Evolutionary conservation across 2,888 invertebrate species (phyloP).

Genomic region (Elegia similella): DNA sequence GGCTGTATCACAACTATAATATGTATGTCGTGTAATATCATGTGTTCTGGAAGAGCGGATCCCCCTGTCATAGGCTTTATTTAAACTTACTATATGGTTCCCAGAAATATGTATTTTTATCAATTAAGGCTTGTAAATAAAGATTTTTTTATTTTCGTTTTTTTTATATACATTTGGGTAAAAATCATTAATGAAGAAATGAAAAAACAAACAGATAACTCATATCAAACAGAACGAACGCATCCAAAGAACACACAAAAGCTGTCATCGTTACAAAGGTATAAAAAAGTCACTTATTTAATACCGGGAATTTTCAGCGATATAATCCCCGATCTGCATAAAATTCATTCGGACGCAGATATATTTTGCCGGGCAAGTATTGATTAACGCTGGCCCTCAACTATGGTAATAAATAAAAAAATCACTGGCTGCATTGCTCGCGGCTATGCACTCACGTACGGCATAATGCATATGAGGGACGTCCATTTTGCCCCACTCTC

Average conservation of each 20-base stretch:
- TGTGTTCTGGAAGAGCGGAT: too few species aligned
- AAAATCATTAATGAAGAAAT: too few species aligned
- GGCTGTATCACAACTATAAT: too few species aligned
- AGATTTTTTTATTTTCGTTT: too few species aligned
- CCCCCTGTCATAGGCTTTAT: too few species aligned
- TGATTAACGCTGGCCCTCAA: slow-evolving; percentile 55
- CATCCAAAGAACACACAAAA: neutral
- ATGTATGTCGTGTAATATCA: too few species aligned
- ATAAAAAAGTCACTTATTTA: neutral
- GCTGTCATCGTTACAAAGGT: slow-evolving; percentile 6
- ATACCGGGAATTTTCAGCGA: slow-evolving; percentile 1
- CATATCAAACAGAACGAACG: neutral
- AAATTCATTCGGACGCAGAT: slow-evolving; percentile 18
- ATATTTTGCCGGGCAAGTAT: slow-evolving; percentile 38
- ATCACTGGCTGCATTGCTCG: slow-evolving; percentile 55
- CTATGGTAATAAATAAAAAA: slow-evolving; percentile 58
- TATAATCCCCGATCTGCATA: slow-evolving; percentile 25
- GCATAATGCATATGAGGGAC: slow-evolving; percentile 15
- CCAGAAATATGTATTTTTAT: too few species aligned
- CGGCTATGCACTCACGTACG: slow-evolving; percentile 52
- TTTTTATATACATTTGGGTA: too few species aligned
- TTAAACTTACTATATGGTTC: too few species aligned
- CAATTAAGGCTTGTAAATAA: too few species aligned
- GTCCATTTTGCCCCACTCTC: slow-evolving; percentile 14
- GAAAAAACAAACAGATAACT: too few species aligned